phyloP scores from a whole-genome alignment of 2,113 vertebrate genomes.

The Lepisosteus osseus region DNA sequence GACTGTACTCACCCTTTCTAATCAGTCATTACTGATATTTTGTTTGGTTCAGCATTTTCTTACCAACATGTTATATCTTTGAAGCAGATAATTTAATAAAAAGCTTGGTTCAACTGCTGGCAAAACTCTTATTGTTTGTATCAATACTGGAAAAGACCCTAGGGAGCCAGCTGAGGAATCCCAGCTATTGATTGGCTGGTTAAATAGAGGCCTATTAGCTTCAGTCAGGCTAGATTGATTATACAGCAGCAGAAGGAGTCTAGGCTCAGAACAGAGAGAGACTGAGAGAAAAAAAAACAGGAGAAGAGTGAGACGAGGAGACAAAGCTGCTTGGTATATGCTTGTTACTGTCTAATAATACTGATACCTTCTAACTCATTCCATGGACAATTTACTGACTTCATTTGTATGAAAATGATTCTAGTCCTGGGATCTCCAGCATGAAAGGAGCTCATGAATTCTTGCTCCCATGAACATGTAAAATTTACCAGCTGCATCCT shows the following conservation, averaged over 20 bases:
- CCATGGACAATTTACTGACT: conserved; percentile 55
- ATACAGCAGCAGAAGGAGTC: conserved; percentile 57
- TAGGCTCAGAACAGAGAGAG: conserved; percentile 52
- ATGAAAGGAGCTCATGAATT: conserved; percentile 56
- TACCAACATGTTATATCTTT: conserved; percentile 19
- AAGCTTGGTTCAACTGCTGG: conserved; percentile 50
- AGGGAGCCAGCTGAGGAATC: conserved; percentile 50
- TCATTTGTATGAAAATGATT: conserved; percentile 48
- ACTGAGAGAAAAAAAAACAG: conserved; percentile 32
- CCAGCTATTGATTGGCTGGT: conserved; percentile 72
- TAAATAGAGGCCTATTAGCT: conserved; percentile 71
- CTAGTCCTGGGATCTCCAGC: conserved; percentile 42
- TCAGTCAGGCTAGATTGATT: conserved; percentile 72
- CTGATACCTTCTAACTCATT: conserved; percentile 38
- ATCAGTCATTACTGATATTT: background rate
- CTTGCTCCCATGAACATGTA: conserved; percentile 26
- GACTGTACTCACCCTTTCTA: no score
- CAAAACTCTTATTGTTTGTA: conserved; percentile 57
- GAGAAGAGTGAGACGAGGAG: conserved; percentile 21
- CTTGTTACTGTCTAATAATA: conserved; percentile 39
- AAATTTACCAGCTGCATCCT: background rate
- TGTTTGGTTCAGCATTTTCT: background rate
- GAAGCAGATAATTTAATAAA: conserved; percentile 51
- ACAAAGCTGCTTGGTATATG: conserved; percentile 33
- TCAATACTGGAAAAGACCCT: conserved; percentile 49